Conservation (phyloP, 2,797 vertebrate species). For the Rhyacichthys aspro region DNA sequence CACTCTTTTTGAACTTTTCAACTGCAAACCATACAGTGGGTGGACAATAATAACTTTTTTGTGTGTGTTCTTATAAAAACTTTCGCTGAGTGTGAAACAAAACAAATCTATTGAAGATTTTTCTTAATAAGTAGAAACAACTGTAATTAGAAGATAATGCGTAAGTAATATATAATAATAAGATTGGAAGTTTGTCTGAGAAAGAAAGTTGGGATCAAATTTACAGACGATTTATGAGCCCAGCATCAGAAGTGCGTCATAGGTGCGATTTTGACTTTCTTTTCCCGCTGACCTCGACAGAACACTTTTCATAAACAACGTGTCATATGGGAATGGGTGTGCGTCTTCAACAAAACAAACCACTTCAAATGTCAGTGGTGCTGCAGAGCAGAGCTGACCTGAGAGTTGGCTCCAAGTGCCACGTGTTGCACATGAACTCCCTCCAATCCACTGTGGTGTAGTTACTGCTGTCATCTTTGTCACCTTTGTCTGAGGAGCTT, state of each 20-base stretch:
- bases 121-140: neutral
- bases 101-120: neutral
- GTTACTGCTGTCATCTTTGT: constrained; percentile 87
- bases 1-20: too few species aligned
- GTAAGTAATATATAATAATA: neutral
- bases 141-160: neutral
- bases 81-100: neutral
- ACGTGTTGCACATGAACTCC: constrained; percentile 98
- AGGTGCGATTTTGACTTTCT: constrained; percentile 9
- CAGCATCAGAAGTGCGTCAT: neutral
- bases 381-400: constrained; percentile 74
- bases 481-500: constrained; percentile 72
- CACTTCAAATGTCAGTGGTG: neutral
- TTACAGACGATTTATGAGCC: neutral
- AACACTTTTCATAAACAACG: neutral
- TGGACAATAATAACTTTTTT: too few species aligned
- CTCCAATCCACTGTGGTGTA: constrained; percentile 98
- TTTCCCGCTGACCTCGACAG: neutral
- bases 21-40: too few species aligned
- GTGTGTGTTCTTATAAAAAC: too few species aligned
- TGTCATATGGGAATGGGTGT: neutral
- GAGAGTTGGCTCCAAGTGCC: constrained; percentile 97
- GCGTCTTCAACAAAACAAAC: neutral
- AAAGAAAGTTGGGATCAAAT: neutral
- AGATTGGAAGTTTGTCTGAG: neutral